Evolutionary conservation across 1,140 invertebrate genomes (phyloP), one percentile per base, ranked within the genome.

Genomic region (Drosophila asahinai): DNA sequence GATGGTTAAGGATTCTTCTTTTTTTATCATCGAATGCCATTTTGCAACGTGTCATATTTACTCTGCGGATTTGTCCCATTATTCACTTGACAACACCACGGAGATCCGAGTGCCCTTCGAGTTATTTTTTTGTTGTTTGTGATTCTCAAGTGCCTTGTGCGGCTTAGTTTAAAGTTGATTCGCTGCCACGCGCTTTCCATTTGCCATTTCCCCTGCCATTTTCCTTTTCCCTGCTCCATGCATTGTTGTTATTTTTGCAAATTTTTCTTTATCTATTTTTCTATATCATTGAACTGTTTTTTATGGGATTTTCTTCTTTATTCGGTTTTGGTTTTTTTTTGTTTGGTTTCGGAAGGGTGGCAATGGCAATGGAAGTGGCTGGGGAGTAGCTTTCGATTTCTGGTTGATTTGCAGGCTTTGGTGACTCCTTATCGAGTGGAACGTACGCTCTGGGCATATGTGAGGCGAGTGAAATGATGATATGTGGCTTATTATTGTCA

Each of bases 31-130:
- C 86, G 61, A 89, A 90, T 90, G 86, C 86, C 86, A 90, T 89
- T 87, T 89, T 84, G 84, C 74, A 72, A 89, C 86, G 84, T 89
- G 86, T 90, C 86, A 89, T 84, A 89, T 89, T 89, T 89, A 89
- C 84, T 76, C 80, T 89, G 71, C 78, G 84, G 86, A 89, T 89
- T 89, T 89, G 84, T 74, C 74, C 84, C 84, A 89, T 89, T 89
- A 89, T 89, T 89, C 84, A 89, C 84, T 89, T 90, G 86, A 89
- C 84, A 87, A 83, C 72, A 64, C 67, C 61, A 54, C 65, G 42
- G 30, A 51, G 52, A 67, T 77, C 55, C 22, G 27, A 57, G 73
- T 75, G 42, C n/a, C 45, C 33, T 78, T 49, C 60, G 27, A 40
- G 60, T 27, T 15, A 27, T 66, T 65, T 65, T 45, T 65, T 30